phyloP scores from a whole-genome alignment of 37 sponge, comb jelly and placozoan genomes.

The Ianthella basta region DNA sequence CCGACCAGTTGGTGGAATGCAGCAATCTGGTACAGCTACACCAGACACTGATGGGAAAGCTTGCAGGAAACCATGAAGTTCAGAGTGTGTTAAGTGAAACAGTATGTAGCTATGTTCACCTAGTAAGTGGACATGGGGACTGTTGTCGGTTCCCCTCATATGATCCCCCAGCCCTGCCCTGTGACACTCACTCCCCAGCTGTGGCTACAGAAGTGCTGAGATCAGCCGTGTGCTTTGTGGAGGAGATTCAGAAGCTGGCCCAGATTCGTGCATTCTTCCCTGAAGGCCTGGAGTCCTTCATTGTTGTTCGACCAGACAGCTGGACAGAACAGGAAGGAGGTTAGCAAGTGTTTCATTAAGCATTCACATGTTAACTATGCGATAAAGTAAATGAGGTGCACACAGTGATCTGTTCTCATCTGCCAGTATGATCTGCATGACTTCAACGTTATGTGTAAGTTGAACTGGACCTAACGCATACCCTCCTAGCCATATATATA shows the following conservation, averaged over 20 bases:
- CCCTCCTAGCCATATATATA: too few species aligned
- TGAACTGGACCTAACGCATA: too few species aligned
- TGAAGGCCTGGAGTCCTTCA: not conserved
- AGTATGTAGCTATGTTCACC: constrained; percentile 27
- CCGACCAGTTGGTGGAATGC: constrained; percentile 2
- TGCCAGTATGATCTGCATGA: too few species aligned
- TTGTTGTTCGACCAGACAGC: not conserved
- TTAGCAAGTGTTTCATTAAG: not conserved
- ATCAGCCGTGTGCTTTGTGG: constrained; percentile 33
- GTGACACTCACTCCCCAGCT: constrained; percentile 20
- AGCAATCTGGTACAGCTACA: constrained; percentile 34
- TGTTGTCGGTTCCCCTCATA: constrained; percentile 57
- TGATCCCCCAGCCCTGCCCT: constrained; percentile 59
- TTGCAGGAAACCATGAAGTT: not conserved
- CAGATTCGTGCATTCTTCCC: too few species aligned
- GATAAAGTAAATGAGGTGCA: too few species aligned
- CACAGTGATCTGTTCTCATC: too few species aligned
- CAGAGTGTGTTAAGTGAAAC: not conserved
- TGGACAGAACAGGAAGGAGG: not conserved
- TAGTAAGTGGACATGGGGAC: constrained; percentile 47
- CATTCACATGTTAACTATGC: not conserved
- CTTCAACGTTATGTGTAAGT: too few species aligned
- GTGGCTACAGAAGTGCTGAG: constrained; percentile 49
- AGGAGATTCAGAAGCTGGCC: not conserved
- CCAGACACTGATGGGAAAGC: not conserved